Base-by-base conservation (phyloP, 2,888 invertebrate genomes). In the Patella pellucida region DNA sequence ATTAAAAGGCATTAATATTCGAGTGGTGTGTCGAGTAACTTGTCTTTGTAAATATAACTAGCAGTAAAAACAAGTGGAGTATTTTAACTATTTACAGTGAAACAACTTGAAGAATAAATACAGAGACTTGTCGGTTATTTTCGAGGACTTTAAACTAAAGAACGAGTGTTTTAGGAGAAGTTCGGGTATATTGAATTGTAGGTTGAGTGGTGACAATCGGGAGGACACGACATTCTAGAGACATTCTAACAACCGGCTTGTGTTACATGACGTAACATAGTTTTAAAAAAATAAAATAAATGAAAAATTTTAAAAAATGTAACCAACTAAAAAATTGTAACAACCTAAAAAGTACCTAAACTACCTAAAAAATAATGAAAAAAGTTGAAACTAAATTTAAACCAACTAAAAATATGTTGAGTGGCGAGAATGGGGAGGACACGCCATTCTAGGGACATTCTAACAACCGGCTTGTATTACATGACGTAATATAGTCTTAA, bases 101-200 rank as follows among this genome's bases (percentile, higher is more conserved):
- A 62, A 62, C 62, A 62, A 62, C 62, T 62, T 62, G 19, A 62
- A 62, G 19, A 14, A 62, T 23, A 62, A 62, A 62, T 23, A 62
- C 23, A 62, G 62, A 23, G 9, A 62, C 23, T 23, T 12, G 62
- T 19, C 41, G 41, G 41, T 41, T 41, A 41, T 23, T 62, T 62
- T 62, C 62, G 62, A 62, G 62, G 62, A 62, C 62, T 14, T 62
- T 62, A 62, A 62, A 62, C 62, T 62, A 62, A 62, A 62, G 19
- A 19, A 15, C 23, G 62, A 62, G 62, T 23, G 62, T 11, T 62
- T 62, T 62, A 14, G 23, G 62, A 62, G 23, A 62, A 62, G 62
- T 62, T 62, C 62, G 23, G 11, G 19, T 19, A 23, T 14, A 23
- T 62, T 23, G 23, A 62, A 23, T 62, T 62, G 14, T 23, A 1